Evolutionary conservation across 2,113 vertebrate genomes (phyloP), one percentile per base, ranked within the genome.

Genomic region (Periophthalmodon schlosseri): DNA sequence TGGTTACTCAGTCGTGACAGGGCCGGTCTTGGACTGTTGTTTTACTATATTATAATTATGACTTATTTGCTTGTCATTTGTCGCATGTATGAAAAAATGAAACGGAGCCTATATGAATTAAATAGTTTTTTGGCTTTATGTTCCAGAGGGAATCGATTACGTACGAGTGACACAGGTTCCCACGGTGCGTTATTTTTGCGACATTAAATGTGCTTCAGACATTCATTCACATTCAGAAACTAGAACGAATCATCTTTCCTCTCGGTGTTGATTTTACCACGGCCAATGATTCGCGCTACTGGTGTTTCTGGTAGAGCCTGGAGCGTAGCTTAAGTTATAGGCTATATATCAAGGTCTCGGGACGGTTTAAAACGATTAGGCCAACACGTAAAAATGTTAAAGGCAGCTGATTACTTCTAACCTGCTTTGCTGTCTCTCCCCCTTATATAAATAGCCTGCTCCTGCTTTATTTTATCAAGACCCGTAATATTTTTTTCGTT

Each of bases 221-320:
- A 86, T 44, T 36, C 61, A 65, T 44, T 65, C 92, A 90, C 88
- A 91, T 86, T 91, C 81, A 87, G 91, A 90, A 93, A 89, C 91
- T 94, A 94, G 94, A 96, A 96, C 94, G 93, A 98, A 96, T 96
- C 91, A 83, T 76, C 87, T 95, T 96, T 95, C 89, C 91, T 92
- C 83, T 88, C 72, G 73, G 67, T 66, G 65, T 70, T 84, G 47
- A 83, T 82, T 83, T 77, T 70, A 69, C 77, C 70, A 80, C 76
- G 84, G 81, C 77, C 85, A 84, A 69, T 88, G 87, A 89, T 88
- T 80, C 81, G 76, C 75, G 72, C 52, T 80, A 70, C 70, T 76
- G 81, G 81, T 83, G 86, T 54, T 79, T 69, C 70, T 76, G 85
- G 80, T n/a, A 13, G 36, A 65, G 63, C 63, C 63, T n/a, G 28